These are phyloP conservation scores for Dicycla oo DNA, from an alignment of 2,888 invertebrate species.

Conservation along the genomic window DNA sequence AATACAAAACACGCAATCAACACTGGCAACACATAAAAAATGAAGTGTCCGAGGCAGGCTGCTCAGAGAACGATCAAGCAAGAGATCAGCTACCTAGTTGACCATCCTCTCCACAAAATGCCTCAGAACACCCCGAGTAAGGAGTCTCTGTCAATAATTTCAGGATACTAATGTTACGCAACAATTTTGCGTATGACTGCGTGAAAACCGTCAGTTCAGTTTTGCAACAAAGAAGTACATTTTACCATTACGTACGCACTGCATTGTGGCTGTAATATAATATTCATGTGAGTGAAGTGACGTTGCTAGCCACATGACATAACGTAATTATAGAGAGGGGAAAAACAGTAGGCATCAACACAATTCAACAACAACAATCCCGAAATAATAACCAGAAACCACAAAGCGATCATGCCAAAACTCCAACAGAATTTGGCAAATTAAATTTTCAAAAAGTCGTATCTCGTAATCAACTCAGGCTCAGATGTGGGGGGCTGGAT, in stretches of 20 bases:
- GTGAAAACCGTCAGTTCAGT: too few relatives aligned
- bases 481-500: conserved; percentile 67
- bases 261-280: background rate
- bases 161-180: too few relatives aligned
- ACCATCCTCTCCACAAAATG: too few relatives aligned
- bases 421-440: conserved; percentile 71
- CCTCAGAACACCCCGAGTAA: too few relatives aligned
- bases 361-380: conserved; percentile 36
- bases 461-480: conserved; percentile 72
- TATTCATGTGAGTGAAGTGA: background rate
- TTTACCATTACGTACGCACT: background rate
- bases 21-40: too few relatives aligned
- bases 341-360: conserved; percentile 5
- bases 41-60: too few relatives aligned
- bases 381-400: conserved; percentile 55
- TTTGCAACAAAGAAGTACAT: too few relatives aligned
- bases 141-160: too few relatives aligned
- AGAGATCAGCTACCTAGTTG: too few relatives aligned
- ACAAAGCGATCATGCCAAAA: conserved; percentile 70
- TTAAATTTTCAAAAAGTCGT: conserved; percentile 77
- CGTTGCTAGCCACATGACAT: background rate
- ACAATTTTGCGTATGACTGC: too few relatives aligned
- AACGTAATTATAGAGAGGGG: background rate
- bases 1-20: too few relatives aligned
- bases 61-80: too few relatives aligned